Base-by-base conservation (phyloP, 2,113 vertebrate genomes). In the Muntiacus reevesi region DNA sequence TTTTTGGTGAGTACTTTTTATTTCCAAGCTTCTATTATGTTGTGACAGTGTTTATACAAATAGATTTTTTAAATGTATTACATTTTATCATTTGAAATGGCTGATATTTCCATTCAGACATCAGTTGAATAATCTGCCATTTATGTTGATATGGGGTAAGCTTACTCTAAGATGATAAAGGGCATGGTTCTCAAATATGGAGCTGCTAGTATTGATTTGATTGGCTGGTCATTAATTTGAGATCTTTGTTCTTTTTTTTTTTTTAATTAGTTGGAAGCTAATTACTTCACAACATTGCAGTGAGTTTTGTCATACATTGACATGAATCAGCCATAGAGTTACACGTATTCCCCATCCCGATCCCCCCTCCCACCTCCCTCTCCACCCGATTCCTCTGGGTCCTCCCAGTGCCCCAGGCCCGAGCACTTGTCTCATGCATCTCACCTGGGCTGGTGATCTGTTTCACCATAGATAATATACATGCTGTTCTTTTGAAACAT, bases 101-200 rank as follows among this genome's bases (percentile, higher is more conserved):
- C 45, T 57, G 93, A 97, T 97, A 97, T 98, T 98, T 98, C 96
- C 95, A 97, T 98, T 98, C 88, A 96, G 40, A 96, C 97, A 98
- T 98, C 98, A 98, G 84, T 89, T 98, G 98, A 98, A 98, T 98
- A 97, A 94, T 92, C 71, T 97, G 97, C 96, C 98, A 97, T 98
- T 98, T 98, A 98, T 98, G 97, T 91, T 97, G 87, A 92, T 95
- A 79, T 98, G 93, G 17, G 19, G 97, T 95, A 95, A 98, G 90
- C 97, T 93, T 98, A 97, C 96, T 82, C 43, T 95, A 95, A 96
- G 89, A 98, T 97, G 1, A 59, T 95, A 90, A 98, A 98, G 86
- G 88, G 67, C 76, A 57, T 90, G 43, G 81, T 96, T 96, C 28
- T 36, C 88, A 92, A 96, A 83, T 81, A 87, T 57, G 30, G 67